These are phyloP conservation scores for Oscheius sp. DNA, from an alignment of 2,888 invertebrate genomes.

Conservation along the genomic window DNA sequence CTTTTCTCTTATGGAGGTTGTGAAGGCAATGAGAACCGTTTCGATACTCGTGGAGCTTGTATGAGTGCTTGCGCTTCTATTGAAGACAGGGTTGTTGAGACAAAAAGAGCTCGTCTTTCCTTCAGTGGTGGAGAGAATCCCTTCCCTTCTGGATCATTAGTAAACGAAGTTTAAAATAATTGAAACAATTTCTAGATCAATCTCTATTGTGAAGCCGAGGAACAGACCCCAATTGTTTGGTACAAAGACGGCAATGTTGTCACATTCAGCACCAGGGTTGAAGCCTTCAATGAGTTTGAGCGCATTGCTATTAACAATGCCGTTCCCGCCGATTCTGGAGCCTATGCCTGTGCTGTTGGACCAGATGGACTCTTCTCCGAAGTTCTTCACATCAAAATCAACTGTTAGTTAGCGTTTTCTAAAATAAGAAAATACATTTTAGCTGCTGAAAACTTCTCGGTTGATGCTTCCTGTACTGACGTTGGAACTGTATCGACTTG, in stretches of 20 bases:
- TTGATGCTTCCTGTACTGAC: constrained; percentile 39
- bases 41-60: constrained; percentile 51
- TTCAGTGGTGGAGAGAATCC: constrained; percentile 20
- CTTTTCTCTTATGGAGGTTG: constrained; percentile 64
- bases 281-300: constrained; percentile 20
- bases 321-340: constrained; percentile 35
- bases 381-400: constrained; percentile 35
- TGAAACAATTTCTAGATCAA: constrained; percentile 40
- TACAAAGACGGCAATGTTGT: constrained; percentile 55
- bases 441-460: constrained; percentile 18
- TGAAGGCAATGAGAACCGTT: constrained; percentile 60
- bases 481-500: constrained; percentile 52
- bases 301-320: constrained; percentile 30
- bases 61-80: constrained; percentile 26
- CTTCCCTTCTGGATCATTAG: constrained; percentile 28
- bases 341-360: constrained; percentile 49
- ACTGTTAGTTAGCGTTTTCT: constrained; percentile 33
- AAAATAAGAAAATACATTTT: not conserved
- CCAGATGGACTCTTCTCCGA: constrained; percentile 40
- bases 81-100: constrained; percentile 31
- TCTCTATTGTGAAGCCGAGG: constrained; percentile 45
- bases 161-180: not conserved
- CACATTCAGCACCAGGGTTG: constrained; percentile 43
- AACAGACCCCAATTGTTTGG: constrained; percentile 48
- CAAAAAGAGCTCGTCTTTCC: constrained; percentile 1